A percentile compares a stretch with the other conserved stretches of the same genome.
These are phyloP conservation scores for Sinocyclocheilus anshuiensis DNA, from an alignment of 2,113 vertebrate genomes.

Conservation along the genomic window DNA sequence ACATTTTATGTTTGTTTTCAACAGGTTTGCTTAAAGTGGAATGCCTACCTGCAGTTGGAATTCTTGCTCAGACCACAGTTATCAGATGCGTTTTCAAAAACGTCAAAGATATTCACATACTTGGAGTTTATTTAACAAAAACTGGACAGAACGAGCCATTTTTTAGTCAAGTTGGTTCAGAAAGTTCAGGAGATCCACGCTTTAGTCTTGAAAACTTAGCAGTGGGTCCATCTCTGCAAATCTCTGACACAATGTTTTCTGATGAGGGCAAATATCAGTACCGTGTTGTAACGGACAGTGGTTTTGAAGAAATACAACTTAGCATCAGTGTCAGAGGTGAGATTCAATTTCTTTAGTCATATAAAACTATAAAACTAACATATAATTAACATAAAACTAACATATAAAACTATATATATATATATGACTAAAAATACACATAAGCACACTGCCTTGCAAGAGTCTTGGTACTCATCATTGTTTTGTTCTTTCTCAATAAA, in stretches of 20 bases:
- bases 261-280: conserved; percentile 52
- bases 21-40: conserved; percentile 41
- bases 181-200: accelerated
- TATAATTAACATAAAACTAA: no score
- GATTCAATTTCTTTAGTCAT: background rate
- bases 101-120: background rate
- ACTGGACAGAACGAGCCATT: accelerated
- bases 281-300: background rate
- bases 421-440: no score
- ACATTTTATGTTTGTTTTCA: background rate
- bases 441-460: no score
- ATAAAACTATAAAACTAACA: no score
- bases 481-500: conserved; percentile 43
- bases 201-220: conserved; percentile 37
- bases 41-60: conserved; percentile 17
- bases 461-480: no score
- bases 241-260: conserved; percentile 50
- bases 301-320: accelerated
- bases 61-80: conserved; percentile 25
- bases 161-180: no score
- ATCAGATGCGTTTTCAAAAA: conserved; percentile 39
- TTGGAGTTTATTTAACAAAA: background rate
- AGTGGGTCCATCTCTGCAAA: conserved; percentile 63
- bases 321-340: conserved; percentile 65
- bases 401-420: no score